Conservation (phyloP, 2,797 vertebrate species). For the Tapirus indicus region DNA sequence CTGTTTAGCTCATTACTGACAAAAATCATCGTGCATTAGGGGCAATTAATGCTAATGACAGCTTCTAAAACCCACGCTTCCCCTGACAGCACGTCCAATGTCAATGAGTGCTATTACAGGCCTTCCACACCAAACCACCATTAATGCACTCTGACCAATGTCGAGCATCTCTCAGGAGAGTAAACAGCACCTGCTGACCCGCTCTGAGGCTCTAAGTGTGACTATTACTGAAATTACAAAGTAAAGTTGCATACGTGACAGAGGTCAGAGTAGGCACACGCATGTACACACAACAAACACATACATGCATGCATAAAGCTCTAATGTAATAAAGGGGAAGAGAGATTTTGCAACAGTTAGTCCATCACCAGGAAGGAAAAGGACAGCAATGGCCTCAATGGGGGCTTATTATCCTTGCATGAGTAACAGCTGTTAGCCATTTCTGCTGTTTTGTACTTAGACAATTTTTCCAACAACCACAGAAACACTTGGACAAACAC, state of each 20-base stretch:
- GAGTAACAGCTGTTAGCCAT: constrained; percentile 49
- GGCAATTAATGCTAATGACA: constrained; percentile 89
- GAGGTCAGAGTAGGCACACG: constrained; percentile 62
- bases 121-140: constrained; percentile 66
- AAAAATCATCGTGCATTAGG: constrained; percentile 87
- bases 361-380: constrained; percentile 23
- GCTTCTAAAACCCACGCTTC: constrained; percentile 81
- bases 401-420: not conserved
- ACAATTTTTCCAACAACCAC: constrained; percentile 60
- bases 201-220: constrained; percentile 76
- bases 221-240: constrained; percentile 84
- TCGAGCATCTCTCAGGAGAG: constrained; percentile 71
- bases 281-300: not conserved
- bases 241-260: constrained; percentile 55
- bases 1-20: constrained; percentile 88
- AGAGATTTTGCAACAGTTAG: not conserved
- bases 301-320: not conserved
- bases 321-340: not conserved
- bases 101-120: constrained; percentile 81
- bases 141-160: constrained; percentile 80
- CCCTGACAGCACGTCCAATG: constrained; percentile 81
- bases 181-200: constrained; percentile 79
- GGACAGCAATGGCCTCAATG: not conserved
- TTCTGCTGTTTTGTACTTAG: constrained; percentile 63
- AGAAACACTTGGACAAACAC: constrained; percentile 71